Evolutionary conservation across 2,888 invertebrate species (phyloP), one percentile per base, ranked within the genome.

Genomic region (Drosophila nr. perissopoda): DNA sequence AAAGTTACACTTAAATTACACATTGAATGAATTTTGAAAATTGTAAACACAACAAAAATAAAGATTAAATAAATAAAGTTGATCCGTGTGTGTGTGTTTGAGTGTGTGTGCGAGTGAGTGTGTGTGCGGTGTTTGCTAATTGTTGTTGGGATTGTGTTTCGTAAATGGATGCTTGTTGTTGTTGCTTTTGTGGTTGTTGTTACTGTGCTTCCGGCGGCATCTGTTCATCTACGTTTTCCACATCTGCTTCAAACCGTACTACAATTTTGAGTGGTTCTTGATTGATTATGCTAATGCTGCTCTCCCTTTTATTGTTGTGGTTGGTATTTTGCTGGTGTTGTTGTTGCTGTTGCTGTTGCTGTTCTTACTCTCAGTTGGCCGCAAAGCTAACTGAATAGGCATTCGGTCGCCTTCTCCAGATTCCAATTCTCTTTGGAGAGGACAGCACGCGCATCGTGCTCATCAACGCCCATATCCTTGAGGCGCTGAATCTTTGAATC

Each of bases 381-480:
- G 78, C 56, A n/a, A 64, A 93, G 93, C 95, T 96, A 97, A 95
- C 96, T 96, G 94, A 97, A 96, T 87, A 97, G 94, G 92, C 96
- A 96, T 93, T 99, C 98, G 60, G 98, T 98, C 79, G 99, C 98
- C 92, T 96, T 95, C 93, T 97, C 97, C 90, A 98, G 94, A 91
- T 98, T 97, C 99, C 99, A 99, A 93, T 98, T 96, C 92, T 96
- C 97, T 52, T 97, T 96, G 61, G 98, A 98, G 61, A 99, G 94
- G 36, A 98, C 98, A 53, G 97, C 97, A 79, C 98, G 94, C 34
- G 98, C 98, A 92, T 96, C 96, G 89, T 97, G 96, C 93, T 97
- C 97, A 83, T 97, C 97, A 63, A 99, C 95, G 57, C 99, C 99
- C 98, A 99, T 99, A 91, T 98, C 98, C 90, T 96, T 95, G 83